Evolutionary conservation across 2,113 vertebrate species (phyloP).

Genomic region (Pelodiscus sinensis): DNA sequence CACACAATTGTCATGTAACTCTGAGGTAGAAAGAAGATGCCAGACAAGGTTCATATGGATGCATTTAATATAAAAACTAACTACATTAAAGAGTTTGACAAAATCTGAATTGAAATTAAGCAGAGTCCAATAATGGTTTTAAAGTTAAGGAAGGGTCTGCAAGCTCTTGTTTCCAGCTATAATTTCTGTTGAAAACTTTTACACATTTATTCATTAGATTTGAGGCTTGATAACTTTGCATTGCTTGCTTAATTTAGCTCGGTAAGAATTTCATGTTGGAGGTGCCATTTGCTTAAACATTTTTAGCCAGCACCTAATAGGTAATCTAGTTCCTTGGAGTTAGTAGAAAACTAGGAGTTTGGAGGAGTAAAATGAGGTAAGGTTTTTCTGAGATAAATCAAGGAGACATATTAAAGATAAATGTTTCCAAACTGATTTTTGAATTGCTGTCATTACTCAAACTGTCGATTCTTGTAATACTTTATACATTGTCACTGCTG

Average conservation of each 20-base stretch:
- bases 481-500: rapidly evolving
- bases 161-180: not conserved
- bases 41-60: rapidly evolving
- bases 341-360: rapidly evolving
- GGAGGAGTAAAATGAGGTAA: rapidly evolving
- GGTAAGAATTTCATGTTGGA: not conserved
- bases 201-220: not conserved
- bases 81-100: not conserved
- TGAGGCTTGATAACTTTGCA: not conserved
- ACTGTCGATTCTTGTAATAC: rapidly evolving
- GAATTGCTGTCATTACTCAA: rapidly evolving
- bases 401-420: not conserved
- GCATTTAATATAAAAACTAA: rapidly evolving
- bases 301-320: rapidly evolving
- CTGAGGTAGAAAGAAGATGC: not conserved
- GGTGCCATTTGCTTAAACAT: not conserved
- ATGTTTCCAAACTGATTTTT: rapidly evolving
- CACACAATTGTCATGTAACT: not conserved
- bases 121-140: not conserved
- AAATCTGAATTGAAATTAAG: not conserved
- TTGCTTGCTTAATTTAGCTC: not conserved
- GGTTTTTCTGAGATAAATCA: rapidly evolving
- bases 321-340: not conserved
- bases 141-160: not conserved
- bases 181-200: not conserved